Percentiles rank a stretch among this genome's conserved stretches.
Evolutionary conservation across 2,113 vertebrate genomes (phyloP).

Genomic region (Sterna hirundo): DNA sequence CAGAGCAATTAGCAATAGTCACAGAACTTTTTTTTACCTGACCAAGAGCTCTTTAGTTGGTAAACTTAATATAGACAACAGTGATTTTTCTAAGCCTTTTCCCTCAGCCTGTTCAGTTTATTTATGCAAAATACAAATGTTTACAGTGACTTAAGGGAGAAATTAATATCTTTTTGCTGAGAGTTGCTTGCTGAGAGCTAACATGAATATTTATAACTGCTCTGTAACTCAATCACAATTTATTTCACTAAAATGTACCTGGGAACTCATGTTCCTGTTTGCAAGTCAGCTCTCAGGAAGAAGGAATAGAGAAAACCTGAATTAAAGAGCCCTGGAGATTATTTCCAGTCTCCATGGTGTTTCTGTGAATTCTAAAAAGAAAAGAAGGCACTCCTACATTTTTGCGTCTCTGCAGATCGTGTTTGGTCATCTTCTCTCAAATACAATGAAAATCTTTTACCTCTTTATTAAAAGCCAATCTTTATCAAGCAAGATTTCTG

Average conservation of each 20-base stretch:
- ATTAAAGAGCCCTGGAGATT: neutral
- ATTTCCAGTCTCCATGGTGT: neutral
- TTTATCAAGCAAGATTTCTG: neutral
- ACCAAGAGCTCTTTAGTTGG: neutral
- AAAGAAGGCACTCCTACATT: neutral
- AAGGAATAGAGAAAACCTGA: neutral
- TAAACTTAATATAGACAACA: neutral
- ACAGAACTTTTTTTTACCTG: neutral
- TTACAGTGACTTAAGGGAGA: neutral
- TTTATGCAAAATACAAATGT: neutral
- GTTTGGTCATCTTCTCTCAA: neutral
- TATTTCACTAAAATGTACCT: neutral
- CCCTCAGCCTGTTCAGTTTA: neutral
- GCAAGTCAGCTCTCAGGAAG: neutral
- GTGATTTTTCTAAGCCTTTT: neutral
- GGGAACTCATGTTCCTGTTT: neutral
- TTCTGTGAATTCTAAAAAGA: neutral
- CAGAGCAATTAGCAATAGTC: neutral
- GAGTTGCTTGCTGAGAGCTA: neutral
- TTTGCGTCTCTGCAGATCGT: neutral
- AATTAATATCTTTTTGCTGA: neutral
- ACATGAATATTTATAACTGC: neutral
- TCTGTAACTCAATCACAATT: neutral
- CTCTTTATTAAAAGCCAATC: neutral
- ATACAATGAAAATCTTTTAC: neutral